These are phyloP conservation scores for Tragopan temminckii DNA, from an alignment of 2,797 vertebrate species.

Conservation along the genomic window DNA sequence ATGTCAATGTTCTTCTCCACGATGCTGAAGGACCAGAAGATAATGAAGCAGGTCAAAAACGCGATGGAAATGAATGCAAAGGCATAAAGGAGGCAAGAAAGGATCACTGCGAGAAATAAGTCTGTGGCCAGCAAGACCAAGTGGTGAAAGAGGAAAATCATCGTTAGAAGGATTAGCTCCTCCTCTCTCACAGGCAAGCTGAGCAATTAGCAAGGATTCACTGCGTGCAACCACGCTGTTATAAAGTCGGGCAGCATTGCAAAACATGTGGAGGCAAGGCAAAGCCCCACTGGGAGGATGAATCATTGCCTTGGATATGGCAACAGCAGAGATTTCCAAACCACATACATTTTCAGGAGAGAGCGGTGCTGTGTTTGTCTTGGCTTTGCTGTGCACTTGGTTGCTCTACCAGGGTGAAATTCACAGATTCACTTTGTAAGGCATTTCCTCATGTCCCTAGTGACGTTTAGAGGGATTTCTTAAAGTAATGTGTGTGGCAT, in stretches of 20 bases:
- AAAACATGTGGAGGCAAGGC: conserved; percentile 54
- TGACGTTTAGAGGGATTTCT: not conserved
- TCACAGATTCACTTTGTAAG: not conserved
- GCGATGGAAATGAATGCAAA: conserved; percentile 15
- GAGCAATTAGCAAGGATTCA: conserved; percentile 23
- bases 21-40: conserved; percentile 11
- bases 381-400: conserved; percentile 16
- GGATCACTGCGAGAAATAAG: conserved; percentile 49
- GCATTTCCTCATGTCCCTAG: not conserved
- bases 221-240: not conserved
- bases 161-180: not conserved
- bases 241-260: conserved; percentile 61
- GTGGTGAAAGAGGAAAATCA: conserved; percentile 37
- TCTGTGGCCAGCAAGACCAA: conserved; percentile 68
- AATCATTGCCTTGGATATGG: conserved; percentile 41
- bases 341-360: not conserved
- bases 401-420: not conserved
- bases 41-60: conserved; percentile 24
- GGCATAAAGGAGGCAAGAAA: conserved; percentile 61
- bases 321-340: conserved; percentile 60
- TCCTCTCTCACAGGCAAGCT: not conserved
- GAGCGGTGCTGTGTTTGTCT: not conserved
- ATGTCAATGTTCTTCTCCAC: not conserved
- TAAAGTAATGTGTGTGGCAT: not conserved
- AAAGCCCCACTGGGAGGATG: conserved; percentile 40